Base-by-base conservation (phyloP, 1,140 invertebrate genomes). In the Camponotus vicinus region DNA sequence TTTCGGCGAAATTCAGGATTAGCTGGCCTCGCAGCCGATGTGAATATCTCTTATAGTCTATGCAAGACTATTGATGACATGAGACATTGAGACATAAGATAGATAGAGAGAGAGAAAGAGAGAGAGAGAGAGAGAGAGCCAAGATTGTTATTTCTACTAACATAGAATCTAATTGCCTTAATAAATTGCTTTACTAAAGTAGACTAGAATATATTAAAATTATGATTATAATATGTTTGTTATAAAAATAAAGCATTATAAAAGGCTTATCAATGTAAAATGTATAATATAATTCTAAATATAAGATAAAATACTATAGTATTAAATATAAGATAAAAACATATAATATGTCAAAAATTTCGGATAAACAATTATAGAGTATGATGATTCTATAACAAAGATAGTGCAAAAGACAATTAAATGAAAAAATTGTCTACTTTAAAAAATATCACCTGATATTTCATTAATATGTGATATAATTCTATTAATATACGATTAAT, bases 1-100 rank as follows among this genome's bases (percentile, higher is more conserved):
- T 61, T 27, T 57, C 71, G 82, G 71, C 73, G 67, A 86, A 89
- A 66, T 57, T 40, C 49, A 9, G 82, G 32, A 83, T 83, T 83
- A 83, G 55, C 32, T 49, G 55, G n/a, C n/a, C n/a, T n/a, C n/a
- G n/a, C n/a, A n/a, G 27, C 34, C 79, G 42, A 61, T 61, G 66
- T 40, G 79, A 63, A 73, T 83, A 73, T 83, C 32, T 27, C 71
- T 61, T 37, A 61, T 11, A 13, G 13, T 69, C n/a, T 64, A n/a
- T 34, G 49, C 66, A 42, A 4, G 34, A 40, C 1, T 61, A 49
- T 11, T 9, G 18, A 73, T 11, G 55, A 27, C 49, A 45, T 42
- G 42, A 73, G 63, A 83, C 49, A 21, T 42, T 27, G 27, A 27
- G 27, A 27, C 27, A 27, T 27, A 27, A 27, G 27, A 27, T 27